Percentiles rank a stretch among this genome's conserved stretches.
Conservation (phyloP, 2,113 vertebrate species). For the Calyptomena viridis region DNA sequence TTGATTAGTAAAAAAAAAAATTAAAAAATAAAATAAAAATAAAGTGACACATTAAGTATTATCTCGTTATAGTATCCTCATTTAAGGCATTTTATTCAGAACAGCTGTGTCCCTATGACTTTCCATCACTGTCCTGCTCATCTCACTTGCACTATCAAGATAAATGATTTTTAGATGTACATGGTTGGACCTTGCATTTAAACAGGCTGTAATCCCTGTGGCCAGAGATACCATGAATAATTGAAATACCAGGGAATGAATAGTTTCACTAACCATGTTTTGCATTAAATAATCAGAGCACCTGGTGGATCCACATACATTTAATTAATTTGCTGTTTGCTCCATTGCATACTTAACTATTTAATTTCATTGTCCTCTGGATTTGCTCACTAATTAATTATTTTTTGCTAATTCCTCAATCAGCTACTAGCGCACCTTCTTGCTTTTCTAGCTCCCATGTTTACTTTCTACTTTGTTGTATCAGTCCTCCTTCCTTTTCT, state of each 20-base stretch:
- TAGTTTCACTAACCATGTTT: slow-evolving; percentile 18
- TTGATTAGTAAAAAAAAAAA: background rate
- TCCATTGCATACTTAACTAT: slow-evolving; percentile 3
- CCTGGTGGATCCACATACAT: slow-evolving; percentile 2
- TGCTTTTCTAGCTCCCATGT: background rate
- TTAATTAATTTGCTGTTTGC: slow-evolving; percentile 36
- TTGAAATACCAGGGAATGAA: slow-evolving; percentile 46
- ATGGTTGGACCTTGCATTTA: background rate
- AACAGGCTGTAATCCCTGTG: background rate
- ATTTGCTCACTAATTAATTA: slow-evolving; percentile 37
- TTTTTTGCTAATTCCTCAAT: background rate
- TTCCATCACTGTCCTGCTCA: background rate
- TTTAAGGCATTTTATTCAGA: background rate
- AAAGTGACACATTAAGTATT: background rate
- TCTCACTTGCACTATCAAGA: background rate
- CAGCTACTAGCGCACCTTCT: background rate
- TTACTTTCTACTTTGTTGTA: background rate
- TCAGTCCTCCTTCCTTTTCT: background rate
- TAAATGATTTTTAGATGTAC: background rate
- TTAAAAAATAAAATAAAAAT: background rate
- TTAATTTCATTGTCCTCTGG: slow-evolving; percentile 6
- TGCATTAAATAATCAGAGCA: slow-evolving; percentile 46
- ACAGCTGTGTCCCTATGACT: background rate
- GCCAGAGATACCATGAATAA: slow-evolving; percentile 33
- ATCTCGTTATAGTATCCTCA: background rate